These are phyloP conservation scores for Tiliqua scincoides DNA, from an alignment of 2,113 vertebrate genomes.

Conservation along the genomic window DNA sequence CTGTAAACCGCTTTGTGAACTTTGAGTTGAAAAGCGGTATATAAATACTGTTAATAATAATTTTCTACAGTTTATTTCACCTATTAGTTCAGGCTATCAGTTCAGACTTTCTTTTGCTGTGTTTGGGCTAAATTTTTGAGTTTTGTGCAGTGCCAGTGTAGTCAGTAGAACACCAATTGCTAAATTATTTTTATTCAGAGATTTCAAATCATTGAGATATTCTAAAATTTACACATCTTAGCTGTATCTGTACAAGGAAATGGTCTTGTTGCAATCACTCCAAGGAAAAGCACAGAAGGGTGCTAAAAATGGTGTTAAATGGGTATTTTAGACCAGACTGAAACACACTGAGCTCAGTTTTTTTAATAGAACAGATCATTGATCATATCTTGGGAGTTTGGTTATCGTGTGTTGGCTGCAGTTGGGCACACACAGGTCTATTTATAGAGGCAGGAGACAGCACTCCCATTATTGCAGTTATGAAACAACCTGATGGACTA, in stretches of 20 bases:
- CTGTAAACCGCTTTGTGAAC: no score
- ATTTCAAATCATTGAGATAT: neutral
- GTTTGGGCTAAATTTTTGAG: no score
- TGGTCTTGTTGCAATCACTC: neutral
- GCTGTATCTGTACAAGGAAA: neutral
- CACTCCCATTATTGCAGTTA: slow-evolving; percentile 42
- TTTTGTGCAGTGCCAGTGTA: neutral
- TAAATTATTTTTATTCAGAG: neutral
- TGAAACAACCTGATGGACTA: slow-evolving; percentile 20
- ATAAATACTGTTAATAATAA: no score
- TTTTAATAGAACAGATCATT: slow-evolving; percentile 25
- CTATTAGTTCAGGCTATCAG: neutral
- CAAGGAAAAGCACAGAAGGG: neutral
- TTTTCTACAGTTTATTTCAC: neutral
- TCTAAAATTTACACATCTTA: neutral
- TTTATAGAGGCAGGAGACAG: slow-evolving; percentile 39
- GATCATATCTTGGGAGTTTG: slow-evolving; percentile 44
- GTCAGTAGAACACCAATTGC: neutral
- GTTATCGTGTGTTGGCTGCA: slow-evolving; percentile 14
- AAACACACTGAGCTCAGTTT: slow-evolving; percentile 8
- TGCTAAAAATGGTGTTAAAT: slow-evolving; percentile 12
- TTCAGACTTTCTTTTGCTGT: neutral
- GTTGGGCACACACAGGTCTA: slow-evolving; percentile 26
- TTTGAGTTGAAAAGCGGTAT: no score
- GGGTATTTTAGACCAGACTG: slow-evolving; percentile 35